These are phyloP conservation scores for Lutjanus argentimaculatus DNA, from an alignment of 2,797 vertebrate genomes.

Conservation along the genomic window DNA sequence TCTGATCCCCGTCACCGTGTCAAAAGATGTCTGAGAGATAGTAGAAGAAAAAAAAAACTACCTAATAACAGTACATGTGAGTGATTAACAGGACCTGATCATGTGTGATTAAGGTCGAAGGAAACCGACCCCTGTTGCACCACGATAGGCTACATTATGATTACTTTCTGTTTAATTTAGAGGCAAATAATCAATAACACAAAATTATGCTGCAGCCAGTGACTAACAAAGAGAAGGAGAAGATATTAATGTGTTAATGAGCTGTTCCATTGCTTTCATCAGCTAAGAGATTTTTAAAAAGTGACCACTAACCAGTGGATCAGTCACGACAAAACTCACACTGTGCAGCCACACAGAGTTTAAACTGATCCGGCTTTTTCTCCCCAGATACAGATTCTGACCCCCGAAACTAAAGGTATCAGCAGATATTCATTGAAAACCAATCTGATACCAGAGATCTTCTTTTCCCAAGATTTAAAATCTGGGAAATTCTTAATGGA, in stretches of 20 bases:
- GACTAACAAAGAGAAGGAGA: not conserved
- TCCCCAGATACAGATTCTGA: not conserved
- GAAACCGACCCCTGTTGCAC: not conserved
- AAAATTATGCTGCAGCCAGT: not conserved
- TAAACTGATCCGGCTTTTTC: not conserved
- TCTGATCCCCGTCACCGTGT: conserved; percentile 42
- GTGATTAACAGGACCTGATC: not conserved
- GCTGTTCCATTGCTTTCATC: not conserved
- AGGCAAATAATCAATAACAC: conserved; percentile 5
- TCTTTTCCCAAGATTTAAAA: not conserved
- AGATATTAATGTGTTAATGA: not conserved
- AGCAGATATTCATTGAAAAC: not conserved
- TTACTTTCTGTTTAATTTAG: not conserved
- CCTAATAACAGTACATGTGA: not conserved
- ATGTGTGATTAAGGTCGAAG: conserved; percentile 11
- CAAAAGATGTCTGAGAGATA: conserved; percentile 28
- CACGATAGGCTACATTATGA: not conserved
- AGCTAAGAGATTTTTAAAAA: not conserved
- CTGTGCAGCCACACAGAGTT: not conserved
- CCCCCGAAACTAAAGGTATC: not conserved
- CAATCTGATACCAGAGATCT: not conserved
- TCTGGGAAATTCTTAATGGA: not conserved
- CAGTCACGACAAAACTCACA: not conserved
- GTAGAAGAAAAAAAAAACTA: not conserved
- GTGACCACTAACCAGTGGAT: not conserved